phyloP scores from a whole-genome alignment of 30 jellyfish, hydroid and myxozoan genomes.

The Pelagia noctiluca region DNA sequence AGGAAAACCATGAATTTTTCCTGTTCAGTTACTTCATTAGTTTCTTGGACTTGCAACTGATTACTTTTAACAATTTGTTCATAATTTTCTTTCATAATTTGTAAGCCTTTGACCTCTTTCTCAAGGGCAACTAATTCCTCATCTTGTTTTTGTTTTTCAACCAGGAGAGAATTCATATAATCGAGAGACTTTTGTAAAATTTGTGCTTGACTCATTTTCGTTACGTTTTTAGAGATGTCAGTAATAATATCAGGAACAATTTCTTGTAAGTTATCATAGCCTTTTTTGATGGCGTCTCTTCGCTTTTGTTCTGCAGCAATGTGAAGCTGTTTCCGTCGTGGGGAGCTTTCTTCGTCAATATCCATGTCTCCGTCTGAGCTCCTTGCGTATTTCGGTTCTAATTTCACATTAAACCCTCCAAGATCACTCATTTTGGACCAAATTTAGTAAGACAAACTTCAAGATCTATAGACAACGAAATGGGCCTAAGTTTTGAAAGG shows the following conservation, averaged over 20 bases:
- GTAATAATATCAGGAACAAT: slow-evolving; percentile 79
- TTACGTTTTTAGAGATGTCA: background rate
- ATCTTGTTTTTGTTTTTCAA: slow-evolving; percentile 54
- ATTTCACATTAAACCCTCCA: no score
- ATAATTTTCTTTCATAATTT: slow-evolving; percentile 60
- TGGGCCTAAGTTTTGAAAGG: no score
- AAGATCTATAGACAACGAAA: no score
- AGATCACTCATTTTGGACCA: no score
- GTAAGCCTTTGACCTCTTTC: slow-evolving; percentile 58
- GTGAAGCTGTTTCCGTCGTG: slow-evolving; percentile 43
- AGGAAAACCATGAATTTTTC: slow-evolving; percentile 50
- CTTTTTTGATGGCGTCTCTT: slow-evolving; percentile 69
- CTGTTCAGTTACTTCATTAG: slow-evolving; percentile 54
- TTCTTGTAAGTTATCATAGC: slow-evolving; percentile 60
- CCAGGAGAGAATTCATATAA: slow-evolving; percentile 14
- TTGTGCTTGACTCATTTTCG: slow-evolving; percentile 84
- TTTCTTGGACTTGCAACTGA: slow-evolving; percentile 48
- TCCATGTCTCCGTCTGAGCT: no score
- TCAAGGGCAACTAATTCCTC: slow-evolving; percentile 66
- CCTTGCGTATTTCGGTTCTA: no score
- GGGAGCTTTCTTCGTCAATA: background rate
- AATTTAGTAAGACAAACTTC: no score
- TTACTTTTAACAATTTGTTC: slow-evolving; percentile 57
- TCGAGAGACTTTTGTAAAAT: slow-evolving; percentile 66
- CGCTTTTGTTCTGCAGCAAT: slow-evolving; percentile 72